Evolutionary conservation across 1,140 invertebrate genomes (phyloP).

Genomic region (Stegodyphus dumicola): DNA sequence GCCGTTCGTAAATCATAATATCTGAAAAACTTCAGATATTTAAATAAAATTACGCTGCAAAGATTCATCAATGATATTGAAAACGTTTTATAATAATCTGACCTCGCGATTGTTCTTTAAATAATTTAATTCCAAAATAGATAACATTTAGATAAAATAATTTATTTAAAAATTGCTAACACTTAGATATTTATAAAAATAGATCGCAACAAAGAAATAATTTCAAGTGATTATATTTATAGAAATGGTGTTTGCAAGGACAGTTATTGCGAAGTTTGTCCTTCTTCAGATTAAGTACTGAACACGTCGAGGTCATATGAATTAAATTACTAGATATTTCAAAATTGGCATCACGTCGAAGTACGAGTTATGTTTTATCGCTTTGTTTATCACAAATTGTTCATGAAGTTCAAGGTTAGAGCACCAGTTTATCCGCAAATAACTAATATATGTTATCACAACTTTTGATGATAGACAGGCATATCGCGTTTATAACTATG

Average conservation of each 20-base stretch:
- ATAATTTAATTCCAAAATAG: too few relatives aligned
- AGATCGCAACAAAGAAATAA: too few relatives aligned
- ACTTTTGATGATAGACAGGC: background rate
- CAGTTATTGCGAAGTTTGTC: background rate
- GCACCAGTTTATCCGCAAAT: slow-evolving; percentile 10
- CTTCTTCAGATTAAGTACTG: background rate
- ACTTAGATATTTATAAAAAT: too few relatives aligned
- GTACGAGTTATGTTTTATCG: background rate
- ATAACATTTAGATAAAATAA: too few relatives aligned
- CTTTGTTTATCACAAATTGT: too few relatives aligned
- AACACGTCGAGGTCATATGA: background rate
- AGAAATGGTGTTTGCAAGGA: background rate
- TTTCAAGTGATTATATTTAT: background rate
- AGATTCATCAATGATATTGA: too few relatives aligned
- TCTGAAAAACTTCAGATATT: too few relatives aligned
- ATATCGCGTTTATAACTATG: background rate
- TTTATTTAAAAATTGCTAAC: too few relatives aligned
- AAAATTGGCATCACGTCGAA: slow-evolving; percentile 5
- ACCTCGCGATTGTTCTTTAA: too few relatives aligned
- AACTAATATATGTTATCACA: background rate
- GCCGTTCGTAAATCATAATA: too few relatives aligned
- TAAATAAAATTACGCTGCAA: too few relatives aligned
- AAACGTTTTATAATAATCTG: too few relatives aligned
- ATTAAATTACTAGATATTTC: background rate
- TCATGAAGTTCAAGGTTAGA: slow-evolving; percentile 28